phyloP scores from a whole-genome alignment of 2,888 invertebrate genomes.

The Torymus auratus region DNA sequence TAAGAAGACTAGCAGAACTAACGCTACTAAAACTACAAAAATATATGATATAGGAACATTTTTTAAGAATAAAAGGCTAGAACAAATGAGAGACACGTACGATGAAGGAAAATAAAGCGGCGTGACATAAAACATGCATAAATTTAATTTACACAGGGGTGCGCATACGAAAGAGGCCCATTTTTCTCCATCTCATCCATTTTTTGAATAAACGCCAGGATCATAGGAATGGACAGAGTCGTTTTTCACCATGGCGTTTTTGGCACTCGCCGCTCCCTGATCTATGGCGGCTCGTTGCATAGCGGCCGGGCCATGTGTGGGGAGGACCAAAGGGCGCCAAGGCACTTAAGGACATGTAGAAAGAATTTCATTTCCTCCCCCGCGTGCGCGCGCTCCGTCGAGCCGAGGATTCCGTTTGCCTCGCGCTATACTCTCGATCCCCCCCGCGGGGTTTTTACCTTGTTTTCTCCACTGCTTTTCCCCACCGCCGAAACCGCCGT shows the following conservation, averaged over 20 bases:
- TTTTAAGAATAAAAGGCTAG: too few relatives aligned
- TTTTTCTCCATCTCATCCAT: neutral
- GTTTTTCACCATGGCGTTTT: conserved; percentile 62
- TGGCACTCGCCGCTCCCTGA: conserved; percentile 56
- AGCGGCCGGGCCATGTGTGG: conserved; percentile 45
- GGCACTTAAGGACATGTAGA: conserved; percentile 67
- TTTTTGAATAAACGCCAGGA: conserved; percentile 25
- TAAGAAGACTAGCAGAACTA: too few relatives aligned
- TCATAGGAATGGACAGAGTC: conserved; percentile 44
- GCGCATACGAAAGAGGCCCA: neutral
- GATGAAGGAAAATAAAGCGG: too few relatives aligned
- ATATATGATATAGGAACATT: neutral
- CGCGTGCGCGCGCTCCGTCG: too few relatives aligned
- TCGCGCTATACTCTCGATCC: neutral
- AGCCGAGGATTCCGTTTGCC: too few relatives aligned
- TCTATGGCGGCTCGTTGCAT: conserved; percentile 21
- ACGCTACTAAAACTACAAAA: neutral
- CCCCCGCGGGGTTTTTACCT: conserved; percentile 48
- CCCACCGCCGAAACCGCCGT: conserved; percentile 63
- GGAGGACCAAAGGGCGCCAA: conserved; percentile 66
- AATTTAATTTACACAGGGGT: too few relatives aligned
- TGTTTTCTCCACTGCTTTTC: conserved; percentile 46
- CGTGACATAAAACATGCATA: too few relatives aligned
- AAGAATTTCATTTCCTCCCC: conserved; percentile 37
- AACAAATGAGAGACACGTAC: too few relatives aligned